These are phyloP conservation scores for Penaeus monodon DNA, from an alignment of 2,888 invertebrate species.

Conservation along the genomic window DNA sequence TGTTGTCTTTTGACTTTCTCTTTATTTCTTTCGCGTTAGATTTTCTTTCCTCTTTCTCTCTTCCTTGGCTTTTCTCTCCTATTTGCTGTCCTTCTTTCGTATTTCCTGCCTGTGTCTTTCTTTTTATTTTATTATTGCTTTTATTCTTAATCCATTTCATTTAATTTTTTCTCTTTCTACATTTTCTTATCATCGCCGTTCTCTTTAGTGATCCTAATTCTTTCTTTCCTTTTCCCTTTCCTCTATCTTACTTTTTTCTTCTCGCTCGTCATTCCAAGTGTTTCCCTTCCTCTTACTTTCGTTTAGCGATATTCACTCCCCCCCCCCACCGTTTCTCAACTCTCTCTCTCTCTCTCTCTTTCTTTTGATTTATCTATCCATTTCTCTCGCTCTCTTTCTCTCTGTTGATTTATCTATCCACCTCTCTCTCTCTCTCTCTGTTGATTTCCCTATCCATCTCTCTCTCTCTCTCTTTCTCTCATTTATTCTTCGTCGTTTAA, in stretches of 20 bases:
- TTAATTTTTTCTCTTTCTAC: not conserved
- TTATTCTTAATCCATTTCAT: not conserved
- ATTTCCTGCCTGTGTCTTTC: not conserved
- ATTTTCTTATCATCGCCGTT: too few relatives aligned
- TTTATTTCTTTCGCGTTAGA: not conserved
- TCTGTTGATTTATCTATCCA: not conserved
- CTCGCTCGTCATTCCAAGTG: not conserved
- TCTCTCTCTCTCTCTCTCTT: not conserved
- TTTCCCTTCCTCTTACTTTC: slow-evolving; percentile 10
- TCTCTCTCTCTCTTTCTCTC: not conserved
- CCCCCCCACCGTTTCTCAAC: not conserved
- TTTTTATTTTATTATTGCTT: too few relatives aligned
- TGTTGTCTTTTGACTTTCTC: not conserved
- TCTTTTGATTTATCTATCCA: slow-evolving; percentile 1
- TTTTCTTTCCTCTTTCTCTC: not conserved
- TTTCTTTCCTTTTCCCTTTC: too few relatives aligned
- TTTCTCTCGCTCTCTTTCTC: not conserved
- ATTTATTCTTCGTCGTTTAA: slow-evolving; percentile 12
- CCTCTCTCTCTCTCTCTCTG: slow-evolving; percentile 9
- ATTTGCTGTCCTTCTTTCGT: not conserved
- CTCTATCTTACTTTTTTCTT: too few relatives aligned
- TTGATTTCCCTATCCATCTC: slow-evolving; percentile 14
- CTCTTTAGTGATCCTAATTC: too few relatives aligned
- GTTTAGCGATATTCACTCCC: not conserved
- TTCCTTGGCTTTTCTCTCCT: not conserved